Conservation (phyloP, 2,888 invertebrate genomes). For the Agonopterix arenella region DNA sequence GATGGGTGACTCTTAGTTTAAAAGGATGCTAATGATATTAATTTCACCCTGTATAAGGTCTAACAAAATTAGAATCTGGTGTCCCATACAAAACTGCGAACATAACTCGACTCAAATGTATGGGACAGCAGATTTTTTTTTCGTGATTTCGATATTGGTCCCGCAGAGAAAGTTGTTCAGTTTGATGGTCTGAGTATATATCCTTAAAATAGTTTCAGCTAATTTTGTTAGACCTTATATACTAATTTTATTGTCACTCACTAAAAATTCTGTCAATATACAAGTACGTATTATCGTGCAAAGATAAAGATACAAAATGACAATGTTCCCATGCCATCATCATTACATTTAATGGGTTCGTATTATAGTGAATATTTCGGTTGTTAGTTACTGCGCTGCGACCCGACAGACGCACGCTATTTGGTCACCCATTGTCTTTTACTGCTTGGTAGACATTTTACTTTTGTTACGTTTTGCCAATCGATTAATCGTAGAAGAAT, state of each 20-base stretch:
- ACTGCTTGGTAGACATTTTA: slow-evolving; percentile 7
- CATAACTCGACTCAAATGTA: too few species aligned
- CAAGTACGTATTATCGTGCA: slow-evolving; percentile 3
- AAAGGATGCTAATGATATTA: too few species aligned
- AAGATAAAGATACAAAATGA: slow-evolving; percentile 30
- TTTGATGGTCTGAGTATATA: too few species aligned
- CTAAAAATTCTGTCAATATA: slow-evolving; percentile 7
- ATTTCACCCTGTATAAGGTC: too few species aligned
- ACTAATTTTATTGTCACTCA: slow-evolving; percentile 4
- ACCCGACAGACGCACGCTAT: slow-evolving; percentile 47
- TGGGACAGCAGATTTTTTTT: too few species aligned
- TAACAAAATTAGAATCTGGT: too few species aligned
- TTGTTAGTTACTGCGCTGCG: slow-evolving; percentile 56
- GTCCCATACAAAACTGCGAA: too few species aligned
- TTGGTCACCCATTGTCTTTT: slow-evolving; percentile 11
- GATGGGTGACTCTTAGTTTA: too few species aligned
- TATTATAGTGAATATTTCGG: slow-evolving; percentile 66
- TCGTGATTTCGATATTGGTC: too few species aligned
- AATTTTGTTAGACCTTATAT: too few species aligned
- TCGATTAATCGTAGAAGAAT: not conserved
- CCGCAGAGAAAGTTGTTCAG: too few species aligned
- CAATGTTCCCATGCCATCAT: slow-evolving; percentile 64
- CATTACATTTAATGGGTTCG: slow-evolving; percentile 61
- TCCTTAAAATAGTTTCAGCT: too few species aligned
- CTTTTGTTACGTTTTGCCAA: slow-evolving; percentile 4